Percentiles rank a stretch among this genome's conserved stretches.
These are phyloP conservation scores for Scolopax mira DNA, from an alignment of 2,113 vertebrate genomes.

Conservation along the genomic window DNA sequence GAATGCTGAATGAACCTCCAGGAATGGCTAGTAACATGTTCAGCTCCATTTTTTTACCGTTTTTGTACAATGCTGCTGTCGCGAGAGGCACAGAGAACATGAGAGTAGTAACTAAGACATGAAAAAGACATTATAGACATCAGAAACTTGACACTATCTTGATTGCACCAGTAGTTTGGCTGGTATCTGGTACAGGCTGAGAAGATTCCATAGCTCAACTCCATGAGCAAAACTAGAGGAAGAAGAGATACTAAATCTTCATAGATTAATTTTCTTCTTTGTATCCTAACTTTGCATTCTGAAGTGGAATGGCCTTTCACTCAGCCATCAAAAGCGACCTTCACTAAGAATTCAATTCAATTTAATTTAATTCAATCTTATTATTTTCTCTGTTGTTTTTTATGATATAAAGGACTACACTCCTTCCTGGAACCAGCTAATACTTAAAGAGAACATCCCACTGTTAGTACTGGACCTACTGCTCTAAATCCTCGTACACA, in stretches of 20 bases:
- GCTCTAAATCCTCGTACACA: background rate
- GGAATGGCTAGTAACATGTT: background rate
- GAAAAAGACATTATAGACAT: background rate
- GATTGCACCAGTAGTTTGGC: background rate
- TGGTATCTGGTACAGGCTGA: background rate
- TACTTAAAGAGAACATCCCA: background rate
- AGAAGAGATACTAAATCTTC: background rate
- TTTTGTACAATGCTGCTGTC: background rate
- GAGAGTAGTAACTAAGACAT: background rate
- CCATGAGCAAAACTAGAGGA: background rate
- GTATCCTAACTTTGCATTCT: background rate
- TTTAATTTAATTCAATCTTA: background rate
- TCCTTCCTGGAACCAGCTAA: background rate
- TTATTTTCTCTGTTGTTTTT: background rate
- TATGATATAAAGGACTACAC: background rate
- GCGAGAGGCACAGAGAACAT: background rate
- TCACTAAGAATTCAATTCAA: background rate
- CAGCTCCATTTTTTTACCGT: background rate
- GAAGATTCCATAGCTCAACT: background rate
- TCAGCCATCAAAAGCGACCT: background rate
- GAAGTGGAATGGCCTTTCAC: background rate
- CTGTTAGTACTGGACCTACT: background rate
- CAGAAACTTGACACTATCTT: background rate
- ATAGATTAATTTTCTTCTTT: background rate
- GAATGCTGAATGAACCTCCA: background rate